phyloP scores from a whole-genome alignment of 1,140 invertebrate genomes.

The Drosophila murphyi region DNA sequence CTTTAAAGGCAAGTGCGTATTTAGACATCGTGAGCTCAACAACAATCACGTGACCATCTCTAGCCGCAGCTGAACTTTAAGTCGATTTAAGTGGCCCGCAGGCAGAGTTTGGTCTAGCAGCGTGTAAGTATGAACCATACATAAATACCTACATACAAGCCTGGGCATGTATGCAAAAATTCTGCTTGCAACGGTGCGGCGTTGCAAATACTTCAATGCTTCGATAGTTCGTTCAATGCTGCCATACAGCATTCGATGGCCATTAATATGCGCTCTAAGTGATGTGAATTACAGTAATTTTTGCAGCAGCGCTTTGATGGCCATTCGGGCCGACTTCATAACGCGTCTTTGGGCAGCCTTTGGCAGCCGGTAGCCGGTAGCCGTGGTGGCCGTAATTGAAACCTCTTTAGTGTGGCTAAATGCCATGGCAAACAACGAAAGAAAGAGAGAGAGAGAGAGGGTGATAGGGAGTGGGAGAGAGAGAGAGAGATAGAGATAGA shows the following conservation, averaged over 20 bases:
- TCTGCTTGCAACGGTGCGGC: constrained; percentile 6
- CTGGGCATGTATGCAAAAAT: constrained; percentile 36
- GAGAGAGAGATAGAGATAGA: neutral
- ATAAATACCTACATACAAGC: neutral
- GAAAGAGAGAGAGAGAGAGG: neutral
- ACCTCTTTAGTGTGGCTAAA: constrained; percentile 82
- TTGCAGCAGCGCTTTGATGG: constrained; percentile 63
- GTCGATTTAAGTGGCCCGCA: constrained; percentile 36
- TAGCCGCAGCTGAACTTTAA: constrained; percentile 29
- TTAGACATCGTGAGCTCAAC: neutral
- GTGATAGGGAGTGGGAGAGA: neutral
- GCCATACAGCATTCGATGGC: constrained; percentile 51
- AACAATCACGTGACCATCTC: constrained; percentile 30
- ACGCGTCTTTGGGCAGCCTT: constrained; percentile 59
- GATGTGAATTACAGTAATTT: constrained; percentile 84
- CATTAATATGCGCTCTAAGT: constrained; percentile 84
- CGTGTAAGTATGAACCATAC: constrained; percentile 22
- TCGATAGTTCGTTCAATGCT: constrained; percentile 27
- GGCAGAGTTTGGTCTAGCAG: constrained; percentile 32
- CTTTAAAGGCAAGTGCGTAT: neutral
- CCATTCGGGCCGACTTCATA: constrained; percentile 41
- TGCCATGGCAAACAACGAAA: constrained; percentile 37
- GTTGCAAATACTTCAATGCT: constrained; percentile 21
- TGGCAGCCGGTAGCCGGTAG: constrained; percentile 61
- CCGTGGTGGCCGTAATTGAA: constrained; percentile 77